Conservation (phyloP, 2,888 invertebrate genomes). For the Nemotelus pantherinus region DNA sequence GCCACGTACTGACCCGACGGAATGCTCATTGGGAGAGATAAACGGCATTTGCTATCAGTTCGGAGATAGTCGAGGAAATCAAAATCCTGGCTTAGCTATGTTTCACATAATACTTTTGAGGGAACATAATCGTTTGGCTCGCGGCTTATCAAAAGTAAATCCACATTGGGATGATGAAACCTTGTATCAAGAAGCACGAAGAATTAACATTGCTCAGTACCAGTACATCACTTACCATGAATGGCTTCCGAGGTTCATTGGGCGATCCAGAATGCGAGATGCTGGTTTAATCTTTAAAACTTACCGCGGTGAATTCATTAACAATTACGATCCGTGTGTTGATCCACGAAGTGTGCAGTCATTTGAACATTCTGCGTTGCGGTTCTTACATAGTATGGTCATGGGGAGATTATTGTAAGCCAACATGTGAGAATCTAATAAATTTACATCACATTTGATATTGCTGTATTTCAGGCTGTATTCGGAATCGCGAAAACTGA, state of each 20-base stretch:
- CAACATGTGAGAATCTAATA: not conserved
- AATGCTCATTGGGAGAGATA: not conserved
- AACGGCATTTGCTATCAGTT: constrained; percentile 78
- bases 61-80: constrained; percentile 69
- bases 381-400: constrained; percentile 73
- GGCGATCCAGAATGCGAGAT: constrained; percentile 63
- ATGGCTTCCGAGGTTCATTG: constrained; percentile 67
- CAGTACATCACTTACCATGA: constrained; percentile 68
- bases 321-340: constrained; percentile 67
- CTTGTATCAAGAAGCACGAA: constrained; percentile 66
- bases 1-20: constrained; percentile 67
- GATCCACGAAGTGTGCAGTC: constrained; percentile 70
- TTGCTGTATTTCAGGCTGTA: constrained; percentile 61
- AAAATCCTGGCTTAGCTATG: constrained; percentile 65
- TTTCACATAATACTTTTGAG: constrained; percentile 65
- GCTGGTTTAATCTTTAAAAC: constrained; percentile 62
- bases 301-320: constrained; percentile 60
- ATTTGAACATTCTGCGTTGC: constrained; percentile 73
- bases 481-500: constrained; percentile 64
- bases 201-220: constrained; percentile 66
- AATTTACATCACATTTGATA: not conserved
- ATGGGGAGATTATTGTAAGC: constrained; percentile 66
- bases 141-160: constrained; percentile 64
- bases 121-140: constrained; percentile 67
- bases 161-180: constrained; percentile 67